phyloP scores from a whole-genome alignment of 2,113 vertebrate genomes.

The Butorides virescens region DNA sequence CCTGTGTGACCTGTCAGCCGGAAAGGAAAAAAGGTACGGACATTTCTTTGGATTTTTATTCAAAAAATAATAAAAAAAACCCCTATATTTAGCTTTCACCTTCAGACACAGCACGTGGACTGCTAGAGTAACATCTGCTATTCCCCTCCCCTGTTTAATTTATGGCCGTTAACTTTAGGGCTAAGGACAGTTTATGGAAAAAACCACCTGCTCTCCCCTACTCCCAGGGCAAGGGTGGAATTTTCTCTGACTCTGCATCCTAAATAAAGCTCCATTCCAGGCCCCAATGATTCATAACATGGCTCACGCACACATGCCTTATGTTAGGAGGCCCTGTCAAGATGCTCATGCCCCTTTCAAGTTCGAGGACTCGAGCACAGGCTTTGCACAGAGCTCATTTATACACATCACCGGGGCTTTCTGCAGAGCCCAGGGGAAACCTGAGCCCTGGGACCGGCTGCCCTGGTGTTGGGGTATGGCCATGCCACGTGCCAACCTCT shows the following conservation, averaged over 20 bases:
- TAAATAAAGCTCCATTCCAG: constrained; percentile 54
- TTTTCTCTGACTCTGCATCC: constrained; percentile 62
- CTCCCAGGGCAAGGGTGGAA: constrained; percentile 56
- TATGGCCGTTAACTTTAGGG: constrained; percentile 45
- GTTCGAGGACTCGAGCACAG: not conserved
- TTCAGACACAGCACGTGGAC: not conserved
- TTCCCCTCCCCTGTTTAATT: constrained; percentile 47
- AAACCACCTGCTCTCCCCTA: constrained; percentile 69
- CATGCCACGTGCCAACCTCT: fast-evolving
- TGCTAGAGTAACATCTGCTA: constrained; percentile 44
- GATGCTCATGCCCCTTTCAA: not conserved
- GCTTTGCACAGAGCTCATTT: not conserved
- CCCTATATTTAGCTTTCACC: not conserved
- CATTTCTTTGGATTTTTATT: not conserved
- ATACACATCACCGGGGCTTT: not conserved
- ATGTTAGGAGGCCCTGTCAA: constrained; percentile 60
- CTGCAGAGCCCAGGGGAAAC: not conserved
- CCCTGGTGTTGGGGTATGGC: not conserved
- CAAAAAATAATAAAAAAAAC: not conserved
- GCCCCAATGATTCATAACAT: constrained; percentile 49
- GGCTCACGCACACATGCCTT: constrained; percentile 54
- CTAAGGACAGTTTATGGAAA: constrained; percentile 73
- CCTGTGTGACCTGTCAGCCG: fast-evolving
- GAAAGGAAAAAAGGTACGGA: not conserved
- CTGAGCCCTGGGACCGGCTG: not conserved